These are phyloP conservation scores for Leptopilina drosophilae DNA, from an alignment of 2,888 invertebrate genomes.

Conservation along the genomic window DNA sequence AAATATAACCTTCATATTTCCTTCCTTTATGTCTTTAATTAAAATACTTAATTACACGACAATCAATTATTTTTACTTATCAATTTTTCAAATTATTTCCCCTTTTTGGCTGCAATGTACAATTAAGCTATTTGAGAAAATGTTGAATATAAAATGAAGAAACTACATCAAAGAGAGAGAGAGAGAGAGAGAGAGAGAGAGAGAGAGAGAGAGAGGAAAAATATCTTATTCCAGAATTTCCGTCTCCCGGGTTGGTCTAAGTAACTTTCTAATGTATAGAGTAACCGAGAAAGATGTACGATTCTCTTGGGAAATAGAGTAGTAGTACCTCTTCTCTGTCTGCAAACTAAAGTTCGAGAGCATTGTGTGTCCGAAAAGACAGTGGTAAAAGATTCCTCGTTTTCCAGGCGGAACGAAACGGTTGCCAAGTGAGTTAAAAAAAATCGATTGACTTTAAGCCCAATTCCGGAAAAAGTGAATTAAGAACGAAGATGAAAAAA, in stretches of 20 bases:
- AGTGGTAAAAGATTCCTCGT: background rate
- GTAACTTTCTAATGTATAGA: constrained; percentile 34
- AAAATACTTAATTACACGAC: background rate
- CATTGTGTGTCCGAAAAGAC: constrained; percentile 21
- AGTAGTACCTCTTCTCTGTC: constrained; percentile 20
- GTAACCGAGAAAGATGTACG: constrained; percentile 19
- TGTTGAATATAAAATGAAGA: background rate
- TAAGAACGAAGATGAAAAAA: background rate
- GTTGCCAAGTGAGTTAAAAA: background rate
- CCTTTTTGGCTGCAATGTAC: too few relatives aligned
- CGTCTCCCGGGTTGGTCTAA: constrained; percentile 5
- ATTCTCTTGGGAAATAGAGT: constrained; percentile 25
- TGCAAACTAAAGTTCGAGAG: constrained; percentile 23
- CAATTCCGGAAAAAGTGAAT: background rate
- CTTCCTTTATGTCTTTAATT: constrained; percentile 12
- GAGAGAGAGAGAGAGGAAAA: background rate
- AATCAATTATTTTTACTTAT: background rate
- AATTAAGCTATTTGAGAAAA: background rate
- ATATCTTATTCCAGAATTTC: constrained; percentile 29
- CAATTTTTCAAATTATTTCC: too few relatives aligned
- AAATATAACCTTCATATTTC: constrained; percentile 14
- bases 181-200: background rate
- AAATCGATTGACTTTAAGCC: constrained; percentile 14
- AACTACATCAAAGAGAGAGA: background rate
- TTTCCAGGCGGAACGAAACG: background rate